These are phyloP conservation scores for Rhincodon typus DNA, from an alignment of 2,797 vertebrate genomes.

Conservation along the genomic window DNA sequence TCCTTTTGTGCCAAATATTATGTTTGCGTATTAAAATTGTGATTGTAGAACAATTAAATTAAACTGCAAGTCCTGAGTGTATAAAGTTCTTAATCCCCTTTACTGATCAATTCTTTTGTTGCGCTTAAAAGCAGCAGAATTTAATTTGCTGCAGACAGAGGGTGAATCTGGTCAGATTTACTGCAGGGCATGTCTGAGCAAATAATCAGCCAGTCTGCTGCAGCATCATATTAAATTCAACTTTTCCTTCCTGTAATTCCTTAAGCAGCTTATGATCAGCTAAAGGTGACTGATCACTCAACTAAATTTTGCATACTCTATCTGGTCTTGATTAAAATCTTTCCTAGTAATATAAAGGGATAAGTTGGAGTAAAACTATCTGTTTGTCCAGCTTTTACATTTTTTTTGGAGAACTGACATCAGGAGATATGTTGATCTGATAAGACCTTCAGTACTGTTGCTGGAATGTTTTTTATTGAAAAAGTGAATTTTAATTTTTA, in stretches of 20 bases:
- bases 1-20: slow-evolving; percentile 43
- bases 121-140: slow-evolving; percentile 64
- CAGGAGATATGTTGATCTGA: slow-evolving; percentile 1
- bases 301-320: slow-evolving; percentile 66
- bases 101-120: slow-evolving; percentile 66
- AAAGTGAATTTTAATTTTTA: not conserved
- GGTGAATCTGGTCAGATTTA: slow-evolving; percentile 58
- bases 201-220: slow-evolving; percentile 71
- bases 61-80: slow-evolving; percentile 66
- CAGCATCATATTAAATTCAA: slow-evolving; percentile 68
- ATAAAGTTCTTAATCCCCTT: slow-evolving; percentile 74
- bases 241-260: slow-evolving; percentile 52
- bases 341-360: slow-evolving; percentile 45
- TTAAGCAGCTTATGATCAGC: slow-evolving; percentile 69
- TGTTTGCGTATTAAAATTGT: slow-evolving; percentile 71
- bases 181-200: slow-evolving; percentile 71
- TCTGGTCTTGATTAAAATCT: slow-evolving; percentile 64
- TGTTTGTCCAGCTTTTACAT: not conserved
- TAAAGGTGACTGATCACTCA: slow-evolving; percentile 63
- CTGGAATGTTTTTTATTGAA: not conserved
- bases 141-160: slow-evolving; percentile 65
- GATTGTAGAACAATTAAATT: slow-evolving; percentile 69
- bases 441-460: not conserved
- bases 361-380: slow-evolving; percentile 19
- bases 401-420: not conserved